Base-by-base conservation (phyloP, 2,888 invertebrate genomes). In the Neuroscelio doddi region DNA sequence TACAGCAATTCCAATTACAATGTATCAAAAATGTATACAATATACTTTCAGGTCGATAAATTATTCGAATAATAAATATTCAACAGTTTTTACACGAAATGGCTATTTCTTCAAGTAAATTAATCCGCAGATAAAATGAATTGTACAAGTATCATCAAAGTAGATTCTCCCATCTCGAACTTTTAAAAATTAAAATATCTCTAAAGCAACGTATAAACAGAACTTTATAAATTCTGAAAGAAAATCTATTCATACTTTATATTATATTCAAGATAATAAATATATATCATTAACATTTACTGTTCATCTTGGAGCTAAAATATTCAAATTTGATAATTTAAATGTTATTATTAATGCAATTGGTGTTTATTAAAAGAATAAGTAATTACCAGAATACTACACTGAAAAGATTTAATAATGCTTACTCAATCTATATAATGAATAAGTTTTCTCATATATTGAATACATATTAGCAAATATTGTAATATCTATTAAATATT, bases 1-100 rank as follows among this genome's bases (percentile, higher is more conserved):
- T n/a, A n/a, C n/a, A n/a, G 21, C 21, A 3, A 5, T 38, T 38
- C 17, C 16, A 16, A 17, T 38, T 15, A 16, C 8, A 38, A 38
- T 9, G 9, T 7, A 5, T n/a, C 36, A 16, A n/a, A 36, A 36
- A 16, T 15, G 12, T 12, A 30, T 30, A 30, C 30, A 30, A 30
- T 30, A 10, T 12, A n/a, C 30, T 12, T 12, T 30, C 36, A 14
- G 1, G 29, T 45, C 41, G 41, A 46, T 47, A 42, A 49, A 39
- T 46, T 12, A 30, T 38, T 44, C 57, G 36, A 46, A 39, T 47
- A 50, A 58, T 58, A 56, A 58, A 58, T 53, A 64, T 58, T 64
- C 57, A 57, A 44, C 44, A n/a, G 12, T n/a, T 14, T 15, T 15
- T 21, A 45, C 58, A 58, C 12, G 58, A 39, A 58, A 58, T 32